Conservation (phyloP, 2,797 vertebrate species). For the Anguilla megastoma region DNA sequence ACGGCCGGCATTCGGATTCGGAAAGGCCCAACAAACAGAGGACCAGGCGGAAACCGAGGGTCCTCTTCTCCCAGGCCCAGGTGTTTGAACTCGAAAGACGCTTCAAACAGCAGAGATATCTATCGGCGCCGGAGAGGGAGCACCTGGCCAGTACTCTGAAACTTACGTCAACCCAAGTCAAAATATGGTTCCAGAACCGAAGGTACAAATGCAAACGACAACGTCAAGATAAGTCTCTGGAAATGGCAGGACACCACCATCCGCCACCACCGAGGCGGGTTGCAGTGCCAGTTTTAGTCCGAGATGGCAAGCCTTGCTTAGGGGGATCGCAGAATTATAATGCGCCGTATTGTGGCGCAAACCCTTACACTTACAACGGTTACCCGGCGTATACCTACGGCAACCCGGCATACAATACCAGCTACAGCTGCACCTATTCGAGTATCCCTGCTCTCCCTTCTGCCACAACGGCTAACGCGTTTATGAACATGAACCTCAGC, state of each 20-base stretch:
- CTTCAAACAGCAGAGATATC: slow-evolving; percentile 93
- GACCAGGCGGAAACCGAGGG: slow-evolving; percentile 85
- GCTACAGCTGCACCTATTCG: slow-evolving; percentile 85
- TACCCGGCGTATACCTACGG: slow-evolving; percentile 77
- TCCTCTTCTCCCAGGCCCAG: slow-evolving; percentile 92
- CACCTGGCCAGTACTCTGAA: slow-evolving; percentile 86
- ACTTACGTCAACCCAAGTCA: slow-evolving; percentile 93
- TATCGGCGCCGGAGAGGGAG: slow-evolving; percentile 90
- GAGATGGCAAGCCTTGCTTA: slow-evolving; percentile 89
- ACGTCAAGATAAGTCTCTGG: slow-evolving; percentile 89
- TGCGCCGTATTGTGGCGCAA: slow-evolving; percentile 73
- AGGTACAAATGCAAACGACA: slow-evolving; percentile 95
- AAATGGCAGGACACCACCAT: slow-evolving; percentile 75
- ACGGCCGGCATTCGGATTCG: slow-evolving; percentile 65
- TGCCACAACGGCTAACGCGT: slow-evolving; percentile 69
- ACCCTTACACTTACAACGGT: slow-evolving; percentile 75
- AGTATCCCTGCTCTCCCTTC: slow-evolving; percentile 74
- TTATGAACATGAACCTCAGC: slow-evolving; percentile 81
- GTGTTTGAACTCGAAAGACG: slow-evolving; percentile 92
- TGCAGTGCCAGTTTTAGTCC: slow-evolving; percentile 87
- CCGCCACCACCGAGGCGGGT: slow-evolving; percentile 79
- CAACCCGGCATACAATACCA: slow-evolving; percentile 78
- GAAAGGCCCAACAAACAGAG: slow-evolving; percentile 82
- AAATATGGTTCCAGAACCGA: slow-evolving; percentile 96
- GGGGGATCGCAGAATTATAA: slow-evolving; percentile 79